Evolutionary conservation across 2,797 vertebrate genomes (phyloP).

Genomic region (Neopelma chrysocephalum): DNA sequence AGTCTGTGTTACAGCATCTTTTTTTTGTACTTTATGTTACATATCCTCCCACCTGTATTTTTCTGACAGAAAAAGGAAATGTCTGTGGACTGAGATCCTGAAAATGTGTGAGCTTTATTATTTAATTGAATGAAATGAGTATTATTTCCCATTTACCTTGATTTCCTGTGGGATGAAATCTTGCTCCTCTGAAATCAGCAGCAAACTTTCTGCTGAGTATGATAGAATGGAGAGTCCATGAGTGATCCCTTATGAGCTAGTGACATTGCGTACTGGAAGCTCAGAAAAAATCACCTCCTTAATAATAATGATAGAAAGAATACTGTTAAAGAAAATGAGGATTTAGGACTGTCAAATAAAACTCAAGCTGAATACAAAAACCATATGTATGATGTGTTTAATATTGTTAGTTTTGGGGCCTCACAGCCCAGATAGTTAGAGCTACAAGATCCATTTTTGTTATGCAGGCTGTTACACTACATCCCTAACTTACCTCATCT

Average conservation of each 20-base stretch:
- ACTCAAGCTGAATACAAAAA: constrained; percentile 1
- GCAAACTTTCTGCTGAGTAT: background rate
- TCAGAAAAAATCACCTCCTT: background rate
- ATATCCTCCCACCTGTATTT: constrained; percentile 35
- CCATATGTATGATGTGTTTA: background rate
- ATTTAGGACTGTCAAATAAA: constrained; percentile 16
- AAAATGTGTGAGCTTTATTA: constrained; percentile 40
- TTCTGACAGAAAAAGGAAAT: constrained; percentile 61
- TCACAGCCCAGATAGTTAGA: background rate
- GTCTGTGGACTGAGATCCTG: constrained; percentile 19
- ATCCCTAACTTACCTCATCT: constrained; percentile 70
- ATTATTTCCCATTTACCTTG: constrained; percentile 42
- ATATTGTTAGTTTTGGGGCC: constrained; percentile 36
- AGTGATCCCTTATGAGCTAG: background rate
- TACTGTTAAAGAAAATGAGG: background rate
- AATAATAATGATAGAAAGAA: background rate
- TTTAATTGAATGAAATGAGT: constrained; percentile 28
- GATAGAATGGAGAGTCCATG: background rate
- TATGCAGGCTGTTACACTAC: constrained; percentile 38
- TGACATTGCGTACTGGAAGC: background rate
- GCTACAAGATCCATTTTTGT: background rate
- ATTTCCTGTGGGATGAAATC: background rate
- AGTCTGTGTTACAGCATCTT: constrained; percentile 8
- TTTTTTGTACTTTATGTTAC: constrained; percentile 24
- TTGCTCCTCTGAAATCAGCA: background rate